Evolutionary conservation across 2,797 vertebrate genomes (phyloP).

Genomic region (Darevskia nairensis): DNA sequence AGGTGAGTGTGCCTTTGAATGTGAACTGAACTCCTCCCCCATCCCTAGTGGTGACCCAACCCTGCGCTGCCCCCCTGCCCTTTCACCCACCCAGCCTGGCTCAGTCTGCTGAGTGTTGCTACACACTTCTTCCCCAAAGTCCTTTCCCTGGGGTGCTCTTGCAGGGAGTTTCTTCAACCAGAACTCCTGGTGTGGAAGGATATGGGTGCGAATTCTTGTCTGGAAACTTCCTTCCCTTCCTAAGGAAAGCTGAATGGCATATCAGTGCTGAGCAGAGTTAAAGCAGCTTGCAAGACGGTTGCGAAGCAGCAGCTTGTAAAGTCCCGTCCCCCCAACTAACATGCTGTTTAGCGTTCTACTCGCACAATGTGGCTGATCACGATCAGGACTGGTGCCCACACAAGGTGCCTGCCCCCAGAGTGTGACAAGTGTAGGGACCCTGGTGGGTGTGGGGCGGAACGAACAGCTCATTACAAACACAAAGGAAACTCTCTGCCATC

Average conservation of each 20-base stretch:
- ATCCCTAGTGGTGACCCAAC: too few relatives aligned
- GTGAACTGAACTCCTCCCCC: too few relatives aligned
- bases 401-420: slow-evolving; percentile 1
- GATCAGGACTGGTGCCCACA: slow-evolving; percentile 17
- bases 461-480: slow-evolving; percentile 19
- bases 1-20: too few relatives aligned
- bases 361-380: background rate
- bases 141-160: background rate
- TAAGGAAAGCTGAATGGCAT: background rate
- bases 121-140: too few relatives aligned
- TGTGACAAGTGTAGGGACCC: slow-evolving; percentile 12
- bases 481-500: background rate
- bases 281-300: background rate
- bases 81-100: too few relatives aligned
- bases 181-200: background rate
- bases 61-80: too few relatives aligned
- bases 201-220: background rate
- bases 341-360: background rate
- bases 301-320: background rate
- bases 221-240: background rate
- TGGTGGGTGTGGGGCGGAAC: slow-evolving; percentile 25
- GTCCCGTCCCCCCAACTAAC: background rate
- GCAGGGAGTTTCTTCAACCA: background rate
- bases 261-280: too few relatives aligned
- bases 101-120: too few relatives aligned